These are phyloP conservation scores for Melanaphis sacchari DNA, from an alignment of 1,140 invertebrate species.

Conservation along the genomic window DNA sequence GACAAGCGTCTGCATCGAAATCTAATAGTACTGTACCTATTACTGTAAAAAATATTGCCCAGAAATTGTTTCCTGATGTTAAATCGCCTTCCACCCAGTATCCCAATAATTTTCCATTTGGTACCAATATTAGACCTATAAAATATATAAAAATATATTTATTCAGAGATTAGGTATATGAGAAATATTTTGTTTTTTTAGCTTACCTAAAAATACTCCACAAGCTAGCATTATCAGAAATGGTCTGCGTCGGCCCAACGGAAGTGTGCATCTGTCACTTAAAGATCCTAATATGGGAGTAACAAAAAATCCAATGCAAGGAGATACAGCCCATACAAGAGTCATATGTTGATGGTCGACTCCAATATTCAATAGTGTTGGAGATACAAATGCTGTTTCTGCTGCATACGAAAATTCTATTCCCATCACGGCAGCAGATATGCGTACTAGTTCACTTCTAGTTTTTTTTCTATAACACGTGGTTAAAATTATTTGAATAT, in stretches of 20 bases:
- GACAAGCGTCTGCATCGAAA: conserved; percentile 95
- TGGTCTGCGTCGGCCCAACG: conserved; percentile 83
- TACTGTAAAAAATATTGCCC: conserved; percentile 91
- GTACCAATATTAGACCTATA: conserved; percentile 81
- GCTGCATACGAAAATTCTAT: conserved; percentile 98
- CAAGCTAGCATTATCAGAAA: conserved; percentile 90
- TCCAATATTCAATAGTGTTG: conserved; percentile 91
- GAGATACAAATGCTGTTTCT: conserved; percentile 96
- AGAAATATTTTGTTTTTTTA: background rate
- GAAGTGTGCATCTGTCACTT: conserved; percentile 84
- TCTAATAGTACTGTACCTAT: conserved; percentile 92
- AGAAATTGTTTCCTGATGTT: conserved; percentile 71
- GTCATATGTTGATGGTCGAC: conserved; percentile 92
- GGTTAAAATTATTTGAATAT: background rate
- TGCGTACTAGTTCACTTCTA: conserved; percentile 79
- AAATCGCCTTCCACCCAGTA: conserved; percentile 77
- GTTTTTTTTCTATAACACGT: conserved; percentile 75
- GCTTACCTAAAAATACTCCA: conserved; percentile 85
- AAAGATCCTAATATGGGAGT: conserved; percentile 91
- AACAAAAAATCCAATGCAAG: conserved; percentile 90
- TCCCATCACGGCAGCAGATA: conserved; percentile 94
- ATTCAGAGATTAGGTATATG: background rate
- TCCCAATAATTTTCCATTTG: conserved; percentile 87
- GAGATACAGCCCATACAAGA: conserved; percentile 92
- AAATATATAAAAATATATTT: background rate